Base-by-base conservation (phyloP, 2,113 vertebrate species). In the Gallinago paraguaiae region DNA sequence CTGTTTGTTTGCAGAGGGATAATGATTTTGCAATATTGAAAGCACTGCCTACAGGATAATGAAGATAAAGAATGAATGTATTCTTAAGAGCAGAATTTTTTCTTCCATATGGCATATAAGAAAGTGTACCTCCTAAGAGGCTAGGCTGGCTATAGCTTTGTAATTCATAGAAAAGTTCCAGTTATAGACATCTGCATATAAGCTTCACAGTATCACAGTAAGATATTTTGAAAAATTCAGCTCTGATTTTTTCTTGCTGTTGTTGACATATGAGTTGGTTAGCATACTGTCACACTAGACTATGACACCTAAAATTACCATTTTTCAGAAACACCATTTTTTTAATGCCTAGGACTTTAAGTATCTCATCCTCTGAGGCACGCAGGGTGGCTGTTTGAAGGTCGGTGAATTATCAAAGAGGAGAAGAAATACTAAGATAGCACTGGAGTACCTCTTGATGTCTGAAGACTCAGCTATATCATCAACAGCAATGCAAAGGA, bases 11-110 rank as follows among this genome's bases (percentile, higher is more conserved):
- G 30, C 27, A 77, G 76, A 54, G 30, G 10, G 43, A 31, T 80
- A 87, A 92, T 82, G 39, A 93, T 75, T 96, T 79, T 76, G 54
- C 27, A 76, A 65, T 46, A 65, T 5, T 70, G 41, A 94, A 95
- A 91, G 24, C 63, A 74, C 11, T 86, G 70, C 86, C 81, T 92
- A 43, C 65, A 93, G 85, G 67, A 86, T 95, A 84, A 93, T 77
- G 64, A 93, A 92, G 46, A 80, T 65, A 91, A 91, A 48, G 65
- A 93, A 94, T 56, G 37, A 92, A 35, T 68, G 17, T 63, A 27
- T 50, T 72, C 70, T 78, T 88, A 86, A 67, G 60, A 91, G 67
- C 30, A 94, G 80, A 84, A 81, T 43, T 67, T 72, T 88, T 84
- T n/a, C 63, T 72, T 91, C 91, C 75, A 69, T 25, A 31, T 33